Base-by-base conservation (phyloP, 2,888 invertebrate genomes). In the Mesodorylaimus sp. region DNA sequence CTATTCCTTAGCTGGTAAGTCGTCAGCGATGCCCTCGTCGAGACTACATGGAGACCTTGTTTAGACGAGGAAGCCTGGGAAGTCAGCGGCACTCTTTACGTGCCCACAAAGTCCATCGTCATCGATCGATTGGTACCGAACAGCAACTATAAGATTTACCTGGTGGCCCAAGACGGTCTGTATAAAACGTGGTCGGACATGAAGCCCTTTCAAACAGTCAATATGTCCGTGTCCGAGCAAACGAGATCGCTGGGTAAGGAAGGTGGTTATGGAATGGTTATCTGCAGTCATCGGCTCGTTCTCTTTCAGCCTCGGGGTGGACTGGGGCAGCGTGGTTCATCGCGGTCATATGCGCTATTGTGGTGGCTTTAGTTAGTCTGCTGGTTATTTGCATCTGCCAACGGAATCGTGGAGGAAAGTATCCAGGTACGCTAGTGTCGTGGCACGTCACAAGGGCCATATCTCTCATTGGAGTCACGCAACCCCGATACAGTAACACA, bases 1-100 rank as follows among this genome's bases (percentile, higher is more conserved):
- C 64, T 83, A 84, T 71, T 76, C 74, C 19, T 5, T 5, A 26
- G 27, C 7, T 26, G 44, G 44, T 26, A 43, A 43, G 26, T 43
- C 10, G 5, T 3, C 21, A 10, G 21, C 16, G 7, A 39, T n/a
- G 21, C 7, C 16, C 41, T n/a, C 16, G 10, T 21, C 7, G 21
- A 7, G 16, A 32, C 32, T 10, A n/a, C 5, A n/a, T 7, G 10
- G 13, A 2, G 21, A 2, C 3, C 32, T 23, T n/a, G n/a, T 60
- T 46, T 51, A 61, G 62, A 62, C 42, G 57, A 59, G 19, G 23
- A 21, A 28, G 24, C 5, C 7, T 48, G 44, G 43, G 32, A 37
- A 27, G n/a, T 26, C 7, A 21, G 44, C 3, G 19, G 3, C 10
- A n/a, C 5, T n/a, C 23, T 45, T 3, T 29, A 3, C 3, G 3